Evolutionary conservation across 1,140 invertebrate genomes (phyloP).

Genomic region (Gryllus bimaculatus): DNA sequence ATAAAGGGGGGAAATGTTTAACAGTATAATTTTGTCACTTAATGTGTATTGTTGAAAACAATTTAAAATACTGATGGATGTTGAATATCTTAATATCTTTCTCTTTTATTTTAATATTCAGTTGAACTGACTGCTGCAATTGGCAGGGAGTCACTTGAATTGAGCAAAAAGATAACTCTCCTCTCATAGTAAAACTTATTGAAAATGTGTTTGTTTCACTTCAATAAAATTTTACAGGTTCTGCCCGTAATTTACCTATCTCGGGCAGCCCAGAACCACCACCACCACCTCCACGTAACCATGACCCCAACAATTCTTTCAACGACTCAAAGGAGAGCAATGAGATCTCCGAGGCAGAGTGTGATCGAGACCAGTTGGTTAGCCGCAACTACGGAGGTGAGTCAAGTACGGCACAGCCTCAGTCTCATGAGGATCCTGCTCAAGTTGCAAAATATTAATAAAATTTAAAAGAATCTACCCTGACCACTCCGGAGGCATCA

Average conservation of each 20-base stretch:
- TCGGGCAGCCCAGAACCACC: slow-evolving; percentile 63
- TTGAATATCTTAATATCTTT: too few species aligned
- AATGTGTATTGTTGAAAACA: too few species aligned
- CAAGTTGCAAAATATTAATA: slow-evolving; percentile 1
- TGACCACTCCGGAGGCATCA: neutral
- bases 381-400: slow-evolving; percentile 64
- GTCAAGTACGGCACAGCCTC: slow-evolving; percentile 27
- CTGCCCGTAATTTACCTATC: slow-evolving; percentile 54
- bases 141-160: too few species aligned
- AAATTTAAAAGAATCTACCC: neutral
- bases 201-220: slow-evolving; percentile 6
- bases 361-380: slow-evolving; percentile 68
- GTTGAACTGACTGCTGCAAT: too few species aligned
- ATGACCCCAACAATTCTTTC: slow-evolving; percentile 64
- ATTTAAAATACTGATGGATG: too few species aligned
- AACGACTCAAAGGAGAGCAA: slow-evolving; percentile 88
- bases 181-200: neutral
- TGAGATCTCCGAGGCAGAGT: slow-evolving; percentile 86
- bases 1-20: too few species aligned
- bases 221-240: slow-evolving; percentile 36
- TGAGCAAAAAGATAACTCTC: too few species aligned
- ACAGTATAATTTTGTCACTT: too few species aligned
- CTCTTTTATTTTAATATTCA: too few species aligned
- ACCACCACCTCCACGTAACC: slow-evolving; percentile 64
- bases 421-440: slow-evolving; percentile 3